phyloP scores from a whole-genome alignment of 2,113 vertebrate species.

The Numida meleagris region DNA sequence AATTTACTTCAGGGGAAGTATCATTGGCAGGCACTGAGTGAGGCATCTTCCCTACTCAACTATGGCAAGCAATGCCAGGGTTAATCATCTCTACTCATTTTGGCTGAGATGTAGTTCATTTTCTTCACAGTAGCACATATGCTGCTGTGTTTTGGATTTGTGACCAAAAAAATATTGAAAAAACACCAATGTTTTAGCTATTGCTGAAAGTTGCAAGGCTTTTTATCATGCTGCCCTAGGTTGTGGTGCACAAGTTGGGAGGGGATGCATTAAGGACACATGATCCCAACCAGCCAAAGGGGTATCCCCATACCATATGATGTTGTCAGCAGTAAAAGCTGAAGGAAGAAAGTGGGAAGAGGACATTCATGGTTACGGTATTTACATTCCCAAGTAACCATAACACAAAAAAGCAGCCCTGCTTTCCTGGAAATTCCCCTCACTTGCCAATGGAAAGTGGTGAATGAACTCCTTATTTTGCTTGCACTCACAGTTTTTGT shows the following conservation, averaged over 20 bases:
- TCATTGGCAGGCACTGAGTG: neutral
- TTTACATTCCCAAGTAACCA: fast-evolving
- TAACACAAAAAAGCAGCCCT: neutral
- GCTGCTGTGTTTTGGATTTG: neutral
- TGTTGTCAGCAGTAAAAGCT: fast-evolving
- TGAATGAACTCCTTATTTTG: neutral
- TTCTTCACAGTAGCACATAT: neutral
- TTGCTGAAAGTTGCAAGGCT: neutral
- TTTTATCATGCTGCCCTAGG: neutral
- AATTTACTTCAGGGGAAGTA: neutral
- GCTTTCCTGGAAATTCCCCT: neutral
- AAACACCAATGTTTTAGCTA: neutral
- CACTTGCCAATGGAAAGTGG: neutral
- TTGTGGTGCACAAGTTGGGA: neutral
- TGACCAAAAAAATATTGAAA: neutral
- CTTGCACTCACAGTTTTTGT: fast-evolving
- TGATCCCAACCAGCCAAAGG: neutral
- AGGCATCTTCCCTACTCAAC: neutral
- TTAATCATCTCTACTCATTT: neutral
- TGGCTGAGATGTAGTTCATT: neutral
- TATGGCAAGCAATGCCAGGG: fast-evolving
- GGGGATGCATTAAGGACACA: fast-evolving
- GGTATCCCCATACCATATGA: too few species aligned
- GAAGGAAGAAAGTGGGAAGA: neutral
- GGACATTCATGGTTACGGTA: fast-evolving